Base-by-base conservation (phyloP, 2,888 invertebrate species). In the Diarsia mendica region DNA sequence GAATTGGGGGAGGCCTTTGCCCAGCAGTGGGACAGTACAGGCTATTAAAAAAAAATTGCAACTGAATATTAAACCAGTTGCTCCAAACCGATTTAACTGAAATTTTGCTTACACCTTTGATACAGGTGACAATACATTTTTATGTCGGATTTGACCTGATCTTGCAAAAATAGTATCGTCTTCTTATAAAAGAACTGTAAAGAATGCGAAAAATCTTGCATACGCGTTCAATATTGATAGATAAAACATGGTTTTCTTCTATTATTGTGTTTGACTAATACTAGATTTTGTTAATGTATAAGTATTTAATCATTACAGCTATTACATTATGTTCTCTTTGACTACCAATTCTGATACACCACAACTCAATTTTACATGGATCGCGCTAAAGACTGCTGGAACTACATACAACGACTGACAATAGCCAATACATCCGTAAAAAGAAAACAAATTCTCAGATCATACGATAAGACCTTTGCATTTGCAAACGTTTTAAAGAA, bases 401-500 rank as follows among this genome's bases (percentile, higher is more conserved):
- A 51, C 51, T 4, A 53, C 46, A 76, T 8, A 53, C 51, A 55
- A 46, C 44, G n/a, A 44, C 46, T 39, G 68, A 67, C 61, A 70
- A 55, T 58, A 48, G 49, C 55, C 46, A 67, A 68, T 77, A 82
- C 78, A 72, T 73, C 67, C 73, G 58, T 78, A 75, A 80, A 67
- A 83, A 76, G 48, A 64, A 82, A 86, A 87, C 85, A 79, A 84
- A 86, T 84, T 79, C 85, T 65, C 28, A 73, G 84, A 86, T 88
- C 70, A 68, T 44, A 23, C 80, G 87, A 87, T 88, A 85, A 88
- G 75, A 74, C 72, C 67, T 73, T 60, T 72, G 87, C 84, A 84
- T 89, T 89, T 85, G 82, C 85, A 80, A 89, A 88, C 84, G 77
- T 88, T 87, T 86, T 82, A 88, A 86, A 88, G 81, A 85, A 86